These are phyloP conservation scores for Notodonta dromedarius DNA, from an alignment of 2,888 invertebrate genomes.

Conservation along the genomic window DNA sequence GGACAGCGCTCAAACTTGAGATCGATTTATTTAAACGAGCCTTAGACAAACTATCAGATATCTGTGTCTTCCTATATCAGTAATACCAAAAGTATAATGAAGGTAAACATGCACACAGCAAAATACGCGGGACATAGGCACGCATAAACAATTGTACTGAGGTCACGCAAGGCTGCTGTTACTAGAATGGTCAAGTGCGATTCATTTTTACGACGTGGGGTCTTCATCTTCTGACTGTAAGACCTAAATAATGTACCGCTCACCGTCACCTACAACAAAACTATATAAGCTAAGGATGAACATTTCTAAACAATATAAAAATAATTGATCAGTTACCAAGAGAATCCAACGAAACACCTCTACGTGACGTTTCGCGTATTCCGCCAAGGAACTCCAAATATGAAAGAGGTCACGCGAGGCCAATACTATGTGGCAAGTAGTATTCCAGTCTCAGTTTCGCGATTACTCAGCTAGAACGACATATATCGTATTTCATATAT, in stretches of 20 bases:
- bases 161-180: conserved; percentile 3
- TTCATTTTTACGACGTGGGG: background rate
- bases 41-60: too few relatives aligned
- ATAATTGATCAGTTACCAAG: too few relatives aligned
- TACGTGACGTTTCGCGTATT: conserved; percentile 3
- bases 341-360: too few relatives aligned
- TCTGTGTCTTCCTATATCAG: too few relatives aligned
- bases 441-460: conserved; percentile 8
- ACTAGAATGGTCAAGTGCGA: background rate
- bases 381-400: conserved; percentile 4
- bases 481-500: conserved; percentile 6
- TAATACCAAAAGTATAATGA: too few relatives aligned
- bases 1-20: too few relatives aligned
- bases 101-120: background rate
- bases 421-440: conserved; percentile 6
- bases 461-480: conserved; percentile 9
- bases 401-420: conserved; percentile 3
- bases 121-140: background rate
- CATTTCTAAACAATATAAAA: too few relatives aligned
- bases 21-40: too few relatives aligned
- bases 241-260: too few relatives aligned
- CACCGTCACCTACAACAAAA: too few relatives aligned
- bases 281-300: too few relatives aligned
- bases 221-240: too few relatives aligned
- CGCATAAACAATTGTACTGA: conserved; percentile 2